Evolutionary conservation across 2,113 vertebrate genomes (phyloP).

Genomic region (Halcyon senegalensis): DNA sequence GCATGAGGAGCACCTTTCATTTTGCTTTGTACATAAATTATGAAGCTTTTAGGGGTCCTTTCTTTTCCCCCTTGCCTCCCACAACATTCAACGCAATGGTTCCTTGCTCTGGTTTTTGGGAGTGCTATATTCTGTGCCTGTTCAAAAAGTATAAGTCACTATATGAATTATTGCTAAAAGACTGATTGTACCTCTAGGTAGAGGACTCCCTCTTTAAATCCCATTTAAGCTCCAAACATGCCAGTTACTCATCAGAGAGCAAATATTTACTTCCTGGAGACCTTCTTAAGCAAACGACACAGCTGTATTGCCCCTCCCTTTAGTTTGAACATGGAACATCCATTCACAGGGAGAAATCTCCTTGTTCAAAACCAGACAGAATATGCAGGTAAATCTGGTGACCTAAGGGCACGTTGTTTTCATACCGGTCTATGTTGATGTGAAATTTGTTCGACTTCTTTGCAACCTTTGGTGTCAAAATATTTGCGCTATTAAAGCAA

Average conservation of each 20-base stretch:
- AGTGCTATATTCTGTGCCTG: background rate
- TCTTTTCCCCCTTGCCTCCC: background rate
- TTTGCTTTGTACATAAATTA: background rate
- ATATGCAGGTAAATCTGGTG: background rate
- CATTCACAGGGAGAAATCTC: background rate
- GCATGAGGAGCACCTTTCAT: background rate
- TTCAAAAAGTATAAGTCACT: background rate
- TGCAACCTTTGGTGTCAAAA: background rate
- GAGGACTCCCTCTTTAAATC: background rate
- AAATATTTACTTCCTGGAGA: slow-evolving; percentile 1
- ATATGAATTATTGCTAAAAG: background rate
- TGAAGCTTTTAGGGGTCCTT: background rate
- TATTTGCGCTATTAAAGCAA: background rate
- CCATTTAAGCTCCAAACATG: background rate
- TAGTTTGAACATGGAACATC: background rate
- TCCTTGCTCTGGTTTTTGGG: background rate
- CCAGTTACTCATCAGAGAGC: background rate
- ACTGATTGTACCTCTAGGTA: background rate
- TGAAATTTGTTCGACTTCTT: background rate
- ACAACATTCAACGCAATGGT: background rate
- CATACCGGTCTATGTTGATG: background rate
- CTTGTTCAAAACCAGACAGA: background rate
- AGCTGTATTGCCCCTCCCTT: background rate
- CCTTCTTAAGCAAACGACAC: background rate
- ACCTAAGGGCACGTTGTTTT: background rate